Evolutionary conservation across 2,113 vertebrate species (phyloP).

Genomic region (Thryonomys swinderianus): DNA sequence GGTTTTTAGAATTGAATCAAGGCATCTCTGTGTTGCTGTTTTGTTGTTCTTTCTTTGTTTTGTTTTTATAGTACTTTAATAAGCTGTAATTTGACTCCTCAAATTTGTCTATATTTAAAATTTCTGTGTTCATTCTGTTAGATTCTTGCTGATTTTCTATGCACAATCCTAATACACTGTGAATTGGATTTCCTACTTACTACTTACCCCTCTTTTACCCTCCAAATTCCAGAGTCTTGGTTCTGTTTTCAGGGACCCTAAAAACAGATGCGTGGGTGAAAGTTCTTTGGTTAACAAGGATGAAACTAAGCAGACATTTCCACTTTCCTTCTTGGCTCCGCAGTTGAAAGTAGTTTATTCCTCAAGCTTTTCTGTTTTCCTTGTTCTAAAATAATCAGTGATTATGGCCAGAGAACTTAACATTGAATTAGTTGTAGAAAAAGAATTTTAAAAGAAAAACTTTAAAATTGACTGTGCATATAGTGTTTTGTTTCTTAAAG

Average conservation of each 20-base stretch:
- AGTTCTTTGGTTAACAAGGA: conserved; percentile 61
- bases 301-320: conserved; percentile 61
- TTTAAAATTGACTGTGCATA: background rate
- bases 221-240: background rate
- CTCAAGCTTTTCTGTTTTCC: conserved; percentile 1
- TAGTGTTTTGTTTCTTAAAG: background rate
- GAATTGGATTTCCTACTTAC: background rate
- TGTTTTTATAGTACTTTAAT: background rate
- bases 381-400: conserved; percentile 8
- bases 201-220: background rate
- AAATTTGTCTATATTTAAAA: conserved; percentile 31
- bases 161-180: background rate
- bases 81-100: background rate
- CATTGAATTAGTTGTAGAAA: background rate
- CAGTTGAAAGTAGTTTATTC: background rate
- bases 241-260: background rate
- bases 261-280: conserved; percentile 54
- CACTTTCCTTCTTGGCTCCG: conserved; percentile 3
- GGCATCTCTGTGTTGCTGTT: background rate
- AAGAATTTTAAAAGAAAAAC: background rate
- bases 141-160: background rate
- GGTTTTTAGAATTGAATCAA: background rate
- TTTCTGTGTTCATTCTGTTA: background rate
- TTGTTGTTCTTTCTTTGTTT: background rate
- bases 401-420: background rate